phyloP scores from a whole-genome alignment of 2,888 invertebrate species.

The Volucella inanis region DNA sequence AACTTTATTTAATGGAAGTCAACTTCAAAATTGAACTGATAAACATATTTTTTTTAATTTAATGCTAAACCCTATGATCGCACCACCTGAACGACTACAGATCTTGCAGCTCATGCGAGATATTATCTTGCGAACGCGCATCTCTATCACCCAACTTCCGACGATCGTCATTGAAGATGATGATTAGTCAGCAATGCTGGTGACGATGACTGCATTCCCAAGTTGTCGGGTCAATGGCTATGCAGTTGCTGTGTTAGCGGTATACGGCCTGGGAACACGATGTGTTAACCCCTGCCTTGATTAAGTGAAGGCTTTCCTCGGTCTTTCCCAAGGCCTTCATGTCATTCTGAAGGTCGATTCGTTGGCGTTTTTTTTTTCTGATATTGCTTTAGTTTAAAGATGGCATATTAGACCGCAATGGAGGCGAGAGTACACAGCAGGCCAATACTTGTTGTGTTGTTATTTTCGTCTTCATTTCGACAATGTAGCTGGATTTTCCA shows the following conservation, averaged over 20 bases:
- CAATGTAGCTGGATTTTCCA: constrained; percentile 46
- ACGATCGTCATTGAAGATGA: no score
- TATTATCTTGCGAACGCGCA: no score
- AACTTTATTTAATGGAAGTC: no score
- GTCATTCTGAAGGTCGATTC: constrained; percentile 4
- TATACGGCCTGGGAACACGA: background rate
- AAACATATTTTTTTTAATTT: no score
- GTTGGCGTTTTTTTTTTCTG: constrained; percentile 23
- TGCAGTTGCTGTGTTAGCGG: background rate
- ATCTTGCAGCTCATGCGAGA: no score
- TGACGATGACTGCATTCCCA: background rate
- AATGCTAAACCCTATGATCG: no score
- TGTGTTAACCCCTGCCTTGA: constrained; percentile 19
- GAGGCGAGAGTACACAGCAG: background rate
- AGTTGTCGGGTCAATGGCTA: background rate
- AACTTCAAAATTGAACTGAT: no score
- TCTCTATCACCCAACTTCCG: no score
- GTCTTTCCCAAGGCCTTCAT: constrained; percentile 36
- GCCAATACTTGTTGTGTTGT: constrained; percentile 20
- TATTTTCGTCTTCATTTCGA: constrained; percentile 35
- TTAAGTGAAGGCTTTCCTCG: constrained; percentile 17
- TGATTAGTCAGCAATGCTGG: background rate
- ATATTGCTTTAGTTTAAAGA: constrained; percentile 22
- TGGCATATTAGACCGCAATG: constrained; percentile 26
- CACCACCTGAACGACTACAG: no score